Conservation (phyloP, 1,140 invertebrate genomes). For the Drosophila aff. region DNA sequence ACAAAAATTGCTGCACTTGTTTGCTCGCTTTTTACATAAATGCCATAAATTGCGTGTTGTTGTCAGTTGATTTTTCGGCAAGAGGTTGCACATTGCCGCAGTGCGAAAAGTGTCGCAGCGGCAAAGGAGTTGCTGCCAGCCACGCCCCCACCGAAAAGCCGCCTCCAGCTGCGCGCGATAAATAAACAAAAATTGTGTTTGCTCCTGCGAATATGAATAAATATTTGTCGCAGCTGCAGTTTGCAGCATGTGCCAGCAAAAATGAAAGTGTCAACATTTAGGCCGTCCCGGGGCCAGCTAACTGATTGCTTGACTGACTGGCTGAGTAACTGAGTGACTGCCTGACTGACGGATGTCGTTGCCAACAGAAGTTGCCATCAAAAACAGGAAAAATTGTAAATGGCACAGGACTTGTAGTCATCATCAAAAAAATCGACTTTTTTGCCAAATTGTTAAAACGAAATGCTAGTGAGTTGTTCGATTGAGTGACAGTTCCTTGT, state of each 20-base stretch:
- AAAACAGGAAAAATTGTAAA: conserved; percentile 33
- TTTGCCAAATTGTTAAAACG: conserved; percentile 52
- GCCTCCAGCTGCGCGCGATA: conserved; percentile 28
- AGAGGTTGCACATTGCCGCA: conserved; percentile 35
- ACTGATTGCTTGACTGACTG: conserved; percentile 51
- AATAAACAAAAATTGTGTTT: conserved; percentile 59
- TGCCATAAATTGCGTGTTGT: conserved; percentile 72
- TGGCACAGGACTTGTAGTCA: conserved; percentile 39
- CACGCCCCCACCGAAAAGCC: neutral
- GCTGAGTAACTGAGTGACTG: conserved; percentile 31
- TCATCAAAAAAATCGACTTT: conserved; percentile 18
- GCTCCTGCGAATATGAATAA: conserved; percentile 60
- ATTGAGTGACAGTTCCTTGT: conserved; percentile 44
- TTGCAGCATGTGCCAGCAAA: conserved; percentile 45
- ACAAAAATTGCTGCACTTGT: conserved; percentile 52
- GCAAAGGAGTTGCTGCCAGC: conserved; percentile 17
- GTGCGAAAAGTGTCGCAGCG: conserved; percentile 53
- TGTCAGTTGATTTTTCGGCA: conserved; percentile 62
- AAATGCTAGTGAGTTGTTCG: conserved; percentile 67
- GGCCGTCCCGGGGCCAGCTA: conserved; percentile 41
- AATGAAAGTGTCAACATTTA: conserved; percentile 65
- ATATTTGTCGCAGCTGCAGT: conserved; percentile 63
- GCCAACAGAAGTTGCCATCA: conserved; percentile 48
- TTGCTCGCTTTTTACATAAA: conserved; percentile 63
- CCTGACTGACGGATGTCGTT: conserved; percentile 40